Base-by-base conservation (phyloP, 1,140 invertebrate genomes). In the Eufriesea mexicana region DNA sequence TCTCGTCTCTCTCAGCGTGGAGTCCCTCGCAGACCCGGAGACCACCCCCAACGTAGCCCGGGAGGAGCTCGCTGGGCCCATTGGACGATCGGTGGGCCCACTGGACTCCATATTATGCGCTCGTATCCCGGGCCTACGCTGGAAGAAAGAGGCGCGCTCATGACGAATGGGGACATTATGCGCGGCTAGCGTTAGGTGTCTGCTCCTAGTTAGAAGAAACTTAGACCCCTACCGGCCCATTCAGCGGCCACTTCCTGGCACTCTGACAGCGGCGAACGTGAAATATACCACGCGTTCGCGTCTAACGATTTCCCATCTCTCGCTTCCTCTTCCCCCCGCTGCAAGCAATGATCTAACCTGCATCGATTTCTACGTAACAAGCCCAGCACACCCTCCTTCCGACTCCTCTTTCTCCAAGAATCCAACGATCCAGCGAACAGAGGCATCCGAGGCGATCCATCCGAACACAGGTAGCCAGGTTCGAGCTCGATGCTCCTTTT, bases 1-100 rank as follows among this genome's bases (percentile, higher is more conserved):
- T 90, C 89, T 91, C 91, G 90, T 89, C 88, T 91, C 89, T 92
- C 92, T 67, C 91, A 92, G 91, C 91, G 87, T 92, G 91, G 76
- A 55, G 86, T 90, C 88, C 66, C 62, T 45, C 72, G 64, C n/a
- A 67, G 70, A 14, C 70, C 49, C 73, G 61, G 55, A 84, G 91
- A 92, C 91, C 90, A 92, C 90, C 92, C 90, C 84, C 77, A 88
- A 89, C 79, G 86, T 47, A 54, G 72, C 28, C 28, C 59, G 61
- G 28, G 55, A 54, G 64, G 6, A 54, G 61, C 68, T 45, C 55
- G 62, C 66, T 49, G 68, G 84, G 28, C 47, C 64, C 75, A 16
- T 79, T 68, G 80, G 76, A 79, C 62, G 59, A 47, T 79, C 82
- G 25, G n/a, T 61, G 73, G 68, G n/a, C 57, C 67, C 45, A 42